Base-by-base conservation (phyloP, 2,113 vertebrate genomes). In the Sylvia atricapilla region DNA sequence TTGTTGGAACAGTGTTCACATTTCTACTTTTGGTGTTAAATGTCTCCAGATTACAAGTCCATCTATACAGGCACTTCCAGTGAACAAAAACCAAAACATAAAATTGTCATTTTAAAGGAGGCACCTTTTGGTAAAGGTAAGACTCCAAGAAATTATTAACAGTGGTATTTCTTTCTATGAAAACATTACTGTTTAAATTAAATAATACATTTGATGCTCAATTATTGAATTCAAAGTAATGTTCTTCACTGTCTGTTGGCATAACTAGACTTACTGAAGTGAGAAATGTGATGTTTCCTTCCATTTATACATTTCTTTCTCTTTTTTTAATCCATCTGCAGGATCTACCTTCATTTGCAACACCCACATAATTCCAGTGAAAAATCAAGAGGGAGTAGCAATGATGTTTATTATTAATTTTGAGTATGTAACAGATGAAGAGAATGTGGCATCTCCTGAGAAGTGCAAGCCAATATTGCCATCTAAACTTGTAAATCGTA, bases 391-490 rank as follows among this genome's bases (percentile, higher is more conserved):
- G 27, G 99, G 99, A 3, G 97, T 99, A 92, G 99, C 99, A 84
- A 99, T 99, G 98, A 99, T 99, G 99, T 99, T 99, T 96, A 99
- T 99, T 97, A 98, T 99, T 91, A 99, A 99, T 96, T 99, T 99
- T 93, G 99, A 99, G 50, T 98, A 99, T 30, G 97, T 99, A 55
- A 96, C 98, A 60, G 98, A 99, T 83, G 98, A 98, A 69, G 99
- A 98, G 63, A 99, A 97, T 81, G 97, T 97, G 77, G 95, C 97
- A 88, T 98, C 99, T 59, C 97, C 98, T 2, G 99, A 99, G 97
- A 99, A 98, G 77, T 97, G 98, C 97, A 99, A 98, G 97, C 98
- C 98, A 47, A 98, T 99, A 21, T 98, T 99, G 41, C 98, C 99
- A 47, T 97, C 98, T 96, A 99, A 98, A 98, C 97, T 98, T 86